phyloP scores from a whole-genome alignment of 2,888 invertebrate genomes.

The Alsophila aescularia region DNA sequence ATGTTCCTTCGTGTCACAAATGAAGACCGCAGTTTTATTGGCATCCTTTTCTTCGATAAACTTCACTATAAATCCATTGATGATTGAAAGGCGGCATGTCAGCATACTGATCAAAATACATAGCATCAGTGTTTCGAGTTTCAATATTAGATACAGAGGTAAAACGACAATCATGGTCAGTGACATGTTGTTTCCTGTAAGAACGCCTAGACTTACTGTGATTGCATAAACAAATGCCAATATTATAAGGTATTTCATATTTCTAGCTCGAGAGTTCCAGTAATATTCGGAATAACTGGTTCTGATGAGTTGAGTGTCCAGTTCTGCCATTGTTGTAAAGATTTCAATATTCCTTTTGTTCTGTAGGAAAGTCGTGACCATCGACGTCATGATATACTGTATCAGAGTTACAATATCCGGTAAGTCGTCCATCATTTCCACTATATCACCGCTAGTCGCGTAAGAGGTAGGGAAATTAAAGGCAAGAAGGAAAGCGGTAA shows the following conservation, averaged over 20 bases:
- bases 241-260: conserved; percentile 32
- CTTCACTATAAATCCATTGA: too few species aligned
- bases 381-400: conserved; percentile 30
- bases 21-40: too few species aligned
- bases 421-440: conserved; percentile 32
- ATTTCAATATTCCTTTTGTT: conserved; percentile 19
- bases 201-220: conserved; percentile 34
- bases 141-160: too few species aligned
- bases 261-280: conserved; percentile 37
- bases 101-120: too few species aligned
- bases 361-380: conserved; percentile 13
- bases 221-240: conserved; percentile 37
- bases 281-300: conserved; percentile 6
- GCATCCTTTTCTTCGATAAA: too few species aligned
- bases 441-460: neutral
- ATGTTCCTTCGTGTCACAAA: too few species aligned
- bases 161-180: conserved; percentile 29
- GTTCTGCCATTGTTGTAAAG: conserved; percentile 12
- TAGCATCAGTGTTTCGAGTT: too few species aligned
- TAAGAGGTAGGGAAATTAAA: too few species aligned
- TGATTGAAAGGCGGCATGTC: too few species aligned
- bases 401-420: conserved; percentile 34
- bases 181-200: conserved; percentile 27
- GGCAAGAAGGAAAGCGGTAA: too few species aligned
- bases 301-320: conserved; percentile 20